Conservation (phyloP, 2,113 vertebrate species). For the Lophius piscatorius region DNA sequence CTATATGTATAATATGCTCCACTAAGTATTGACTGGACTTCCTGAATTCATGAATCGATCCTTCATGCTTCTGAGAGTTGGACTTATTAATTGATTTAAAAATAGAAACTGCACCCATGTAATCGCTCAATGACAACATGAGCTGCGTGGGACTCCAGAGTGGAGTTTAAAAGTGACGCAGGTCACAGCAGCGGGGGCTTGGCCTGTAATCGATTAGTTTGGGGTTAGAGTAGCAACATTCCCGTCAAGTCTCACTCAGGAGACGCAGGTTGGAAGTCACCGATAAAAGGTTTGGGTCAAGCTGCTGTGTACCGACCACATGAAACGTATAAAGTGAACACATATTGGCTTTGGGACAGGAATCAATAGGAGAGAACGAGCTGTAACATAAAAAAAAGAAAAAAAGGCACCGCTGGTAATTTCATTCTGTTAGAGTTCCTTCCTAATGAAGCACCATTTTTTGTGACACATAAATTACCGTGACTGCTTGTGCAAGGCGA, state of each 20-base stretch:
- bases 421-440: background rate
- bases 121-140: constrained; percentile 13
- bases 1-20: background rate
- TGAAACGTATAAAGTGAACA: constrained; percentile 13
- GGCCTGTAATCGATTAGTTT: constrained; percentile 49
- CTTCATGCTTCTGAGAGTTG: background rate
- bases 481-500: background rate
- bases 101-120: background rate
- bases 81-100: too few relatives aligned
- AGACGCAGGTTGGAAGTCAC: constrained; percentile 37
- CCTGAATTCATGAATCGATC: background rate
- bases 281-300: constrained; percentile 45
- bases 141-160: constrained; percentile 13
- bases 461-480: constrained; percentile 20
- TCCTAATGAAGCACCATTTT: constrained; percentile 2
- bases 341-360: background rate
- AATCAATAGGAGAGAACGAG: constrained; percentile 9
- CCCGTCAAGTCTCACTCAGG: constrained; percentile 15
- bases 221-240: constrained; percentile 41
- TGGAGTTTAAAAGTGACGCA: constrained; percentile 21
- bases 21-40: background rate
- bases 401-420: background rate
- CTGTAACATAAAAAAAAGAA: background rate
- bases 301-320: constrained; percentile 33
- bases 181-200: constrained; percentile 27